phyloP scores from a whole-genome alignment of 2,888 invertebrate species.

The Rhamnusium bicolor region DNA sequence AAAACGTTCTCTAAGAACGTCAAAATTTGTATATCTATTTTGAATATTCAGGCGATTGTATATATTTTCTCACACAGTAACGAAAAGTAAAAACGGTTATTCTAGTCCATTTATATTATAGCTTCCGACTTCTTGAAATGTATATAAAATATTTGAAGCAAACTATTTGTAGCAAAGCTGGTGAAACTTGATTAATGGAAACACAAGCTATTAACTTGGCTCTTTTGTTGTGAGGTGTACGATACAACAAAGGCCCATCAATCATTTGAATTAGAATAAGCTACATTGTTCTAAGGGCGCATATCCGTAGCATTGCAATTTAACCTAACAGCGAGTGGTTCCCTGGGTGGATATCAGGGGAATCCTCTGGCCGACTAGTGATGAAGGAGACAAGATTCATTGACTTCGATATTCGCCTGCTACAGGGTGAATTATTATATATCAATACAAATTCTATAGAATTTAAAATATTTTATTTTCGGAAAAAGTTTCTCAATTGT shows the following conservation, averaged over 20 bases:
- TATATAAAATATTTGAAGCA: background rate
- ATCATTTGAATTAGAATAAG: constrained; percentile 33
- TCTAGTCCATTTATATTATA: background rate
- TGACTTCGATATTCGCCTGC: background rate
- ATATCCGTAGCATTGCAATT: constrained; percentile 23
- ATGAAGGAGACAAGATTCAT: constrained; percentile 5
- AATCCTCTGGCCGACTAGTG: background rate
- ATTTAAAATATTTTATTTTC: no score
- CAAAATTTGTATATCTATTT: no score
- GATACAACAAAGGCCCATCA: constrained; percentile 27
- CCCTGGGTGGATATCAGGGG: background rate
- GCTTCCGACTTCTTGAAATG: constrained; percentile 2
- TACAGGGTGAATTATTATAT: no score
- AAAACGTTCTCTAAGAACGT: no score
- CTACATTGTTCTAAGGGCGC: constrained; percentile 23
- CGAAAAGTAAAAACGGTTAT: no score
- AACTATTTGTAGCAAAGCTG: constrained; percentile 5
- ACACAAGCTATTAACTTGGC: constrained; percentile 29
- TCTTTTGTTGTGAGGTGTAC: constrained; percentile 24
- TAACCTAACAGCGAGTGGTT: constrained; percentile 14
- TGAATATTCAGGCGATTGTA: no score
- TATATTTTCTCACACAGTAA: no score
- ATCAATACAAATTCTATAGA: no score
- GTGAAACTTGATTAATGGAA: constrained; percentile 26
- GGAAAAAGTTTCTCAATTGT: no score